These are phyloP conservation scores for Petrolisthes cinctipes DNA, from an alignment of 2,888 invertebrate species.

Conservation along the genomic window DNA sequence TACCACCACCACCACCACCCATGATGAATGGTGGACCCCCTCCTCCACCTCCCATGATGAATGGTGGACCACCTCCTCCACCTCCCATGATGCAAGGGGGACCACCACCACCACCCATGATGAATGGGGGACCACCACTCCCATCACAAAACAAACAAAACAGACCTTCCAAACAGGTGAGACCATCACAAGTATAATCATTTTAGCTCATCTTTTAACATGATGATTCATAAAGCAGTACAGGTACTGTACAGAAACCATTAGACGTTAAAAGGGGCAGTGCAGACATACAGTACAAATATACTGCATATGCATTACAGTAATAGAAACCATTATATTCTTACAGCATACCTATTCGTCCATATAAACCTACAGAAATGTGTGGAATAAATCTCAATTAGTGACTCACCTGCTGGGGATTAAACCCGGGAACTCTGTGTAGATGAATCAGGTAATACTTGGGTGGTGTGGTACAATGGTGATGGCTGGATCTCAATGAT, in stretches of 20 bases:
- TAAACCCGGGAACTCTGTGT: no score
- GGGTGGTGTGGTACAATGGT: no score
- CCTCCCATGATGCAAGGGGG: constrained; percentile 28
- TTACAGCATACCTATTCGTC: no score
- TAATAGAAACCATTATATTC: not conserved
- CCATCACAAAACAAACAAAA: constrained; percentile 48
- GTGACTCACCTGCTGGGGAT: no score
- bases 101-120: constrained; percentile 61
- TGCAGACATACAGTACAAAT: not conserved
- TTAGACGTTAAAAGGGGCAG: no score
- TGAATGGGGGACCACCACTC: constrained; percentile 19
- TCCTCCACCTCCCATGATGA: constrained; percentile 33
- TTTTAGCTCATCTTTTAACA: not conserved
- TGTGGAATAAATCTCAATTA: no score
- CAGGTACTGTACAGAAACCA: no score
- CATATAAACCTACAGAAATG: no score
- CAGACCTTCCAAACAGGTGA: constrained; percentile 59
- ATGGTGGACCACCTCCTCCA: constrained; percentile 17
- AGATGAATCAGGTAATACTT: no score
- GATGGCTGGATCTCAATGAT: no score
- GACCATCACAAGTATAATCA: not conserved
- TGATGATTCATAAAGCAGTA: no score
- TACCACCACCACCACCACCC: constrained; percentile 65
- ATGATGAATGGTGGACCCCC: constrained; percentile 36
- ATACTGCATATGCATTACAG: not conserved